Evolutionary conservation across 2,888 invertebrate genomes (phyloP), one percentile per base, ranked within the genome.

Genomic region (Fragum sueziense): DNA sequence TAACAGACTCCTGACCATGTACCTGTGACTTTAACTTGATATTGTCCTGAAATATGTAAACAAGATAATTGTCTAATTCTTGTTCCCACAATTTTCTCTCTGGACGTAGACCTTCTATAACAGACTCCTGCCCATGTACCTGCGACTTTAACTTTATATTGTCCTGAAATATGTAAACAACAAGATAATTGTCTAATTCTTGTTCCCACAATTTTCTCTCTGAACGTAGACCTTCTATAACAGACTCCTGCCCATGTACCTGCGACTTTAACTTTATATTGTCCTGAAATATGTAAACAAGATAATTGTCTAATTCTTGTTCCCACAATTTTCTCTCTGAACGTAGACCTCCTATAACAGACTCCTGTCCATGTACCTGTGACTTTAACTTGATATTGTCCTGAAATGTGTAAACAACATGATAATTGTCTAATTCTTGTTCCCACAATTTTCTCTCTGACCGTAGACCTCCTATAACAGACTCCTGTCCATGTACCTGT

Each of bases 71-170:
- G n/a, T n/a, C 93, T 1, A 93, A 88, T 14, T 47, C 47, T 68
- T 92, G 90, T n/a, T 92, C 92, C 93, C 93, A 93, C 11, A 93
- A 82, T 76, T 91, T 91, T 62, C 92, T 82, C 82, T 93, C 93
- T 0, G 91, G 88, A 78, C 90, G 89, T 71, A 93, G 85, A 6
- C 93, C 93, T 69, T 91, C 91, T 6, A 93, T 92, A 37, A 93
- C 88, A 0, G 90, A 92, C 76, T 91, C 90, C 77, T 91, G 91
- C 0, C 91, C 92, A 70, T 91, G 89, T 0, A 91, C 86, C 74
- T 90, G 87, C 0, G 91, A 89, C 71, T 88, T 82, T 27, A 92
- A 74, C 67, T 88, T 90, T 0, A 86, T 82, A 57, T 89, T 92
- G 69, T 92, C 91, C 91, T 91, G 87, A 62, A 74, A 67, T n/a